Evolutionary conservation across 2,113 vertebrate genomes (phyloP).

Genomic region (Ctenomys sociabilis): DNA sequence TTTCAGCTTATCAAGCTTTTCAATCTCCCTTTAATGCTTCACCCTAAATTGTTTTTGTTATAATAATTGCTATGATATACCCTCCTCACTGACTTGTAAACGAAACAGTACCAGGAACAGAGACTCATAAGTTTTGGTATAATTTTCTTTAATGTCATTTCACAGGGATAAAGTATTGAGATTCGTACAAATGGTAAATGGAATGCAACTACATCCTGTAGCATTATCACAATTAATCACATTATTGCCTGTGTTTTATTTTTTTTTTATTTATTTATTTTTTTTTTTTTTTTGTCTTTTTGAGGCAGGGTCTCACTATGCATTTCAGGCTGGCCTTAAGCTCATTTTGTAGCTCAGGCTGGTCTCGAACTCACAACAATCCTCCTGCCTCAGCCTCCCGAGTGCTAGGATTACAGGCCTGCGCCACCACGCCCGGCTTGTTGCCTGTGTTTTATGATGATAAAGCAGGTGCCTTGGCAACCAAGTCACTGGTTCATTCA

Average conservation of each 20-base stretch:
- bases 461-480: background rate
- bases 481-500: background rate
- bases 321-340: too few species aligned
- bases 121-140: background rate
- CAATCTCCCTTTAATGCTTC: background rate
- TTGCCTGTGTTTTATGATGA: background rate
- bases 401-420: too few species aligned
- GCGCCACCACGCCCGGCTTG: too few species aligned
- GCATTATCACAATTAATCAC: background rate
- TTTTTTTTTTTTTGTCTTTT: too few species aligned
- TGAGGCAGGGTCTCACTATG: too few species aligned
- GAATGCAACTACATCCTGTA: background rate
- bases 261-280: too few species aligned
- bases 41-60: background rate
- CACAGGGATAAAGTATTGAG: background rate
- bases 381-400: too few species aligned
- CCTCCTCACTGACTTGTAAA: background rate
- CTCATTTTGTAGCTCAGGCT: too few species aligned
- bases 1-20: background rate
- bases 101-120: background rate
- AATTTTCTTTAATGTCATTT: background rate
- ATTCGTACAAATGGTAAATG: background rate
- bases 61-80: background rate
- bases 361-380: too few species aligned
- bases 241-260: background rate